phyloP scores from a whole-genome alignment of 2,113 vertebrate genomes.

The Leptobrachium ailaonicum region DNA sequence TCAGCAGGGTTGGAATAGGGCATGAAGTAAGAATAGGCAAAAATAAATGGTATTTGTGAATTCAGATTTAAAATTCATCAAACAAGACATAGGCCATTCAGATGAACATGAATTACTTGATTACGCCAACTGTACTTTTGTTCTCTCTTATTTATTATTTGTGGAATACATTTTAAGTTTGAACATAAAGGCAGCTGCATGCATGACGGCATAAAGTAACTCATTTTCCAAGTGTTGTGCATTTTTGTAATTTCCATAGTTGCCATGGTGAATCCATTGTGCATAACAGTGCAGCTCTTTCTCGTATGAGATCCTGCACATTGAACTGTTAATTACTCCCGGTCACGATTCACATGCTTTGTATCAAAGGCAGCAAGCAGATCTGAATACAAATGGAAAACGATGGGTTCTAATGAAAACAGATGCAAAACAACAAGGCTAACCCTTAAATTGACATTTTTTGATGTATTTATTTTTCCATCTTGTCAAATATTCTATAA shows the following conservation, averaged over 20 bases:
- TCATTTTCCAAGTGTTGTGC: constrained; percentile 6
- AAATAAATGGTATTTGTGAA: too few species aligned
- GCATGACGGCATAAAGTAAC: constrained; percentile 12
- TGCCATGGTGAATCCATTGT: constrained; percentile 45
- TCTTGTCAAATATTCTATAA: too few species aligned
- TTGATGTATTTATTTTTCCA: background rate
- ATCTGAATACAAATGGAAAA: constrained; percentile 42
- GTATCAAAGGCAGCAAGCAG: constrained; percentile 44
- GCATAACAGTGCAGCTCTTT: constrained; percentile 26
- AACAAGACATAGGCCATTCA: background rate
- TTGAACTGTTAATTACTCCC: constrained; percentile 45
- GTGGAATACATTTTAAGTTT: constrained; percentile 5
- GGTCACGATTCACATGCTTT: constrained; percentile 46
- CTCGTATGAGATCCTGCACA: constrained; percentile 39
- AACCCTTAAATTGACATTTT: background rate
- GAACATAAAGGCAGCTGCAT: constrained; percentile 13
- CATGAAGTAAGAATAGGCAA: too few species aligned
- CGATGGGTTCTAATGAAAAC: constrained; percentile 19
- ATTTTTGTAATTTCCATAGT: constrained; percentile 36
- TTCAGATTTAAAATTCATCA: background rate
- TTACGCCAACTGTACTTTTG: background rate
- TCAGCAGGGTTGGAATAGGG: too few species aligned
- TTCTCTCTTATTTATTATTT: background rate
- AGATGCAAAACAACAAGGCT: constrained; percentile 29
- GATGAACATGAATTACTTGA: background rate